Evolutionary conservation across 1,140 invertebrate genomes (phyloP).

Genomic region (Drosophila repletoides): DNA sequence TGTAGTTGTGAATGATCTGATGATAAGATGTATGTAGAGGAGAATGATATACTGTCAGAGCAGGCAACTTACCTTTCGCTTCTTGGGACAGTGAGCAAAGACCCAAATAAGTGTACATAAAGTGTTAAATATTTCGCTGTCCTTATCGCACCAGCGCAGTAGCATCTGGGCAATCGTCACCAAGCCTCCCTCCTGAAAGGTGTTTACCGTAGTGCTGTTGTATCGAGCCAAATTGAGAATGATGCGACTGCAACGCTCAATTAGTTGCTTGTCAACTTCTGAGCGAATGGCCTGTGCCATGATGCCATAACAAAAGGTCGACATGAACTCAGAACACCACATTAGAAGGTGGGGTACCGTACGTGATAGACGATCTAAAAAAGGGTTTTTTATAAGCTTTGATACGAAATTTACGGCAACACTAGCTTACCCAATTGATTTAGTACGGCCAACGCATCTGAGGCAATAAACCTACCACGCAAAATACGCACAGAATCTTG

Average conservation of each 20-base stretch:
- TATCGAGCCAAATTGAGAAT: constrained; percentile 81
- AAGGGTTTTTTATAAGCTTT: not conserved
- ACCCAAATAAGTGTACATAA: constrained; percentile 86
- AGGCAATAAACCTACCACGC: constrained; percentile 63
- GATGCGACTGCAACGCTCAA: constrained; percentile 79
- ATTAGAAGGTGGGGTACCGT: constrained; percentile 76
- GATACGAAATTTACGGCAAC: not conserved
- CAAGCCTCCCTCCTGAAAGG: constrained; percentile 72
- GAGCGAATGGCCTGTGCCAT: constrained; percentile 82
- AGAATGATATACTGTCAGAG: too few relatives aligned
- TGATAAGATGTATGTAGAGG: too few relatives aligned
- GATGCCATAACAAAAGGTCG: constrained; percentile 79
- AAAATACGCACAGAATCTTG: constrained; percentile 63
- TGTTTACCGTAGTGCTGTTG: constrained; percentile 68
- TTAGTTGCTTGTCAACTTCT: constrained; percentile 80
- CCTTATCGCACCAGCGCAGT: constrained; percentile 86
- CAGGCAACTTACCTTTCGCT: constrained; percentile 81
- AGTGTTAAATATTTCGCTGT: constrained; percentile 84
- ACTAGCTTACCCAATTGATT: constrained; percentile 60
- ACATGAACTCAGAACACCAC: constrained; percentile 76
- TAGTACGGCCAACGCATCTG: constrained; percentile 64
- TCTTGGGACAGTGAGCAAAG: constrained; percentile 84
- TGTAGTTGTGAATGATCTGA: constrained; percentile 77
- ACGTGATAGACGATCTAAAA: constrained; percentile 73
- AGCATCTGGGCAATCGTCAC: constrained; percentile 83